phyloP scores from a whole-genome alignment of 2,888 invertebrate species.

The Dyspetes luteomarginatus region DNA sequence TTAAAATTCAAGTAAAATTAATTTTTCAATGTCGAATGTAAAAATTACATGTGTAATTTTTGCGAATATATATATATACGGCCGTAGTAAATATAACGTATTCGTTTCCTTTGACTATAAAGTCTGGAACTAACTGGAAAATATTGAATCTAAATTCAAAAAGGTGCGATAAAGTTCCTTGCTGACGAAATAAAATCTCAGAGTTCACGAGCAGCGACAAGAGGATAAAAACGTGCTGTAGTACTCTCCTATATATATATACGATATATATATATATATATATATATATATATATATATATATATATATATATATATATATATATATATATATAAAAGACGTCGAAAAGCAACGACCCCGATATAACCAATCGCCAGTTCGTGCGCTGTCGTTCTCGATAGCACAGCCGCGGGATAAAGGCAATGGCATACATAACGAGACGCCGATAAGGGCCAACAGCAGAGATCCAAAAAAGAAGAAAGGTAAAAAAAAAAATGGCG shows the following conservation, averaged over 20 bases:
- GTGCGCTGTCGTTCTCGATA: constrained; percentile 46
- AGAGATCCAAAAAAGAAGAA: constrained; percentile 14
- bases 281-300: background rate
- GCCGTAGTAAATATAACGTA: too few species aligned
- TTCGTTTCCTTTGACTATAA: background rate
- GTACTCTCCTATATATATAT: too few species aligned
- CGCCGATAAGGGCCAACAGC: constrained; percentile 52
- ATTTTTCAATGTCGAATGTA: too few species aligned
- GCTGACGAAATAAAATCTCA: constrained; percentile 16
- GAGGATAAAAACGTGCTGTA: background rate
- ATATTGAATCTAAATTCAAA: background rate
- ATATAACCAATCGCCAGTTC: constrained; percentile 47
- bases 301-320: background rate
- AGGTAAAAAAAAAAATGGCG: constrained; percentile 13
- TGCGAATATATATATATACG: too few species aligned
- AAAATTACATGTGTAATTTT: too few species aligned
- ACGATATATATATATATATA: background rate
- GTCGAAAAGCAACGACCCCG: constrained; percentile 34
- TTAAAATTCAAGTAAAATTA: too few species aligned
- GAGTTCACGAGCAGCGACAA: background rate
- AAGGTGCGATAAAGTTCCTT: background rate
- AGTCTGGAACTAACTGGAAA: background rate
- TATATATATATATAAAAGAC: background rate
- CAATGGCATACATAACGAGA: constrained; percentile 51
- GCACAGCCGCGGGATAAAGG: constrained; percentile 49